Conservation (phyloP, 2,797 vertebrate genomes). For the Melanotaenia trifasciata region DNA sequence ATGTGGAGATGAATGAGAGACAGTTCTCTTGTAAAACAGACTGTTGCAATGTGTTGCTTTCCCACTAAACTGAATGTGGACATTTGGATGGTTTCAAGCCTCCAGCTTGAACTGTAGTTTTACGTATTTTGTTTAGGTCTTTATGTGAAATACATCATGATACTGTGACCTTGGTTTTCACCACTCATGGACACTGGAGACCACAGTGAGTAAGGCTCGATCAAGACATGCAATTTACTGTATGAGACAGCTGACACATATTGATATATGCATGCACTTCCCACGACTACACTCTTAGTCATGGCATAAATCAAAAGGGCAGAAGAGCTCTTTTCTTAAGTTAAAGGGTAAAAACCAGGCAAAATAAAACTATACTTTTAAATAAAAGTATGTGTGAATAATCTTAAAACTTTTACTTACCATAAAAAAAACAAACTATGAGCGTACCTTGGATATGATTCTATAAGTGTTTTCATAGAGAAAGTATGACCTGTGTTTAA, state of each 20-base stretch:
- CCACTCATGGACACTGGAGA: constrained; percentile 63
- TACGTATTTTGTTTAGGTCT: constrained; percentile 20
- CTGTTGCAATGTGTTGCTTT: constrained; percentile 34
- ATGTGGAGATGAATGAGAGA: constrained; percentile 41
- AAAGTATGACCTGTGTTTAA: constrained; percentile 24
- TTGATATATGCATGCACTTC: constrained; percentile 75
- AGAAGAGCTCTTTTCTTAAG: constrained; percentile 37
- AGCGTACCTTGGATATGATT: constrained; percentile 8
- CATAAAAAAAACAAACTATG: constrained; percentile 20
- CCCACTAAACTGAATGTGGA: constrained; percentile 21
- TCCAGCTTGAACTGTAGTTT: constrained; percentile 25
- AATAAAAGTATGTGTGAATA: constrained; percentile 3
- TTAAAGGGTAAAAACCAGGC: constrained; percentile 27
- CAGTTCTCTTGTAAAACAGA: constrained; percentile 22
- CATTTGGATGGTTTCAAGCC: constrained; percentile 19
- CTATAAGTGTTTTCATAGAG: constrained; percentile 13
- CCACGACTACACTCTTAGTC: constrained; percentile 57
- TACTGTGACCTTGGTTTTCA: constrained; percentile 70
- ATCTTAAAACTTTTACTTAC: constrained; percentile 28
- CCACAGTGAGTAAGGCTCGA: constrained; percentile 36
- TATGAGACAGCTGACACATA: constrained; percentile 63
- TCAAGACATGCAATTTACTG: constrained; percentile 67
- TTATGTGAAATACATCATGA: constrained; percentile 46
- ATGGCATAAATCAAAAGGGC: constrained; percentile 71
- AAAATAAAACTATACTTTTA: constrained; percentile 9